phyloP scores from a whole-genome alignment of 2,888 invertebrate species.

The Gastrophysa polygoni region DNA sequence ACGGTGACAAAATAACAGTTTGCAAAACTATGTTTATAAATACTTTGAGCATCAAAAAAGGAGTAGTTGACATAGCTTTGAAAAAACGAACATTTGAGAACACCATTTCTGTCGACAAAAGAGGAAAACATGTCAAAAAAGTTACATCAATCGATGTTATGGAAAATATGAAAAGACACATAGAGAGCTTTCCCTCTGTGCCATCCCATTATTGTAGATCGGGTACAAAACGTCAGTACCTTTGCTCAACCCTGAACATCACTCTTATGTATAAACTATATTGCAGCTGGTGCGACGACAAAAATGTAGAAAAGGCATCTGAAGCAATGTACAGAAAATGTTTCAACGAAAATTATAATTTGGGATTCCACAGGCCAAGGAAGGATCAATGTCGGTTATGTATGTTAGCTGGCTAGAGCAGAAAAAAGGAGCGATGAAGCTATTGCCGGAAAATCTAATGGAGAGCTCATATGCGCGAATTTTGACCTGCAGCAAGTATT shows the following conservation, averaged over 20 bases:
- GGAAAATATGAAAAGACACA: conserved; percentile 17
- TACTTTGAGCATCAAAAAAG: conserved; percentile 28
- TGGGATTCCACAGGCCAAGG: conserved; percentile 18
- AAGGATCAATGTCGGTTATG: conserved; percentile 23
- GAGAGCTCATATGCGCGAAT: conserved; percentile 25
- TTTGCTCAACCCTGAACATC: conserved; percentile 15
- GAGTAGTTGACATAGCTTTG: conserved; percentile 26
- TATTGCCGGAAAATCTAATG: conserved; percentile 10
- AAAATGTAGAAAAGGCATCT: neutral
- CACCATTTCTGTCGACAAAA: no score
- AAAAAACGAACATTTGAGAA: conserved; percentile 23
- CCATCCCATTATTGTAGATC: conserved; percentile 22
- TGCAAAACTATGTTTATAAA: no score
- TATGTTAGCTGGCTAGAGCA: neutral
- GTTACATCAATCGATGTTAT: neutral
- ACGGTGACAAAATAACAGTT: conserved; percentile 6
- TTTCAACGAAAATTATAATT: conserved; percentile 17
- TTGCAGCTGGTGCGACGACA: conserved; percentile 7
- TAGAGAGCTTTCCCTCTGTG: conserved; percentile 18
- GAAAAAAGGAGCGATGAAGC: conserved; percentile 20
- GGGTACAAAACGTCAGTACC: conserved; percentile 12
- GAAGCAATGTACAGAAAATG: conserved; percentile 4
- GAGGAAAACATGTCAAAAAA: conserved; percentile 16
- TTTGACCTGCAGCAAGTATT: no score
- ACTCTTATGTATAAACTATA: conserved; percentile 14